A percentile compares a stretch with the other conserved stretches of the same genome.
These are phyloP conservation scores for Erebia epiphron DNA, from an alignment of 2,888 invertebrate genomes.

Conservation along the genomic window DNA sequence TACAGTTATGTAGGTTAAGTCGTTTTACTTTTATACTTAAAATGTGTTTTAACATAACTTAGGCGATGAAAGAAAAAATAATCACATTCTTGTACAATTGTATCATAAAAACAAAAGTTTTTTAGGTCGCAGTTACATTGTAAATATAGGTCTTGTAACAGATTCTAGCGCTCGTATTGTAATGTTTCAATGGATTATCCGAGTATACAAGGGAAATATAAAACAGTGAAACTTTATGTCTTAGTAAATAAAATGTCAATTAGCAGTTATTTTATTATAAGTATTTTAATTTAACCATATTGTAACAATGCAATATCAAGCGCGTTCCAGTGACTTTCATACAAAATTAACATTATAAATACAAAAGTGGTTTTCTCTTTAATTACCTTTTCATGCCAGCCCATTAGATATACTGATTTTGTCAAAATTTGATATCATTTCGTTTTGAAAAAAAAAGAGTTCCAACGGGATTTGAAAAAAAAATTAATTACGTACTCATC, in stretches of 20 bases:
- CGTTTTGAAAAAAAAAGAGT: too few species aligned
- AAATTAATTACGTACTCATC: too few species aligned
- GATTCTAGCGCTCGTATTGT: conserved; percentile 28
- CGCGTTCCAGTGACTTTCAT: too few species aligned
- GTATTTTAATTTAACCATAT: background rate
- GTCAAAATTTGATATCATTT: too few species aligned
- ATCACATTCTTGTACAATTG: background rate
- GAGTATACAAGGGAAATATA: conserved; percentile 10
- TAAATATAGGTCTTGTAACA: conserved; percentile 34
- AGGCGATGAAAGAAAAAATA: background rate
- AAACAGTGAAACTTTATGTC: background rate
- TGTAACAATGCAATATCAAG: too few species aligned
- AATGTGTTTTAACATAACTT: background rate
- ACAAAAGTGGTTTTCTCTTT: too few species aligned
- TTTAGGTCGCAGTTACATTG: conserved; percentile 32
- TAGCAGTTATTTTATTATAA: background rate
- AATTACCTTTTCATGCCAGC: too few species aligned
- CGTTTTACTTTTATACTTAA: too few species aligned
- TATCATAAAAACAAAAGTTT: conserved; percentile 33
- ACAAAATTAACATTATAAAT: too few species aligned
- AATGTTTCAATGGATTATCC: conserved; percentile 26
- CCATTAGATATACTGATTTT: too few species aligned
- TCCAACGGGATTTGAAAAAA: too few species aligned
- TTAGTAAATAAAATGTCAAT: background rate
- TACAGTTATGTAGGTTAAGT: too few species aligned